Evolutionary conservation across 2,113 vertebrate species (phyloP).

Genomic region (Elachura formosa): DNA sequence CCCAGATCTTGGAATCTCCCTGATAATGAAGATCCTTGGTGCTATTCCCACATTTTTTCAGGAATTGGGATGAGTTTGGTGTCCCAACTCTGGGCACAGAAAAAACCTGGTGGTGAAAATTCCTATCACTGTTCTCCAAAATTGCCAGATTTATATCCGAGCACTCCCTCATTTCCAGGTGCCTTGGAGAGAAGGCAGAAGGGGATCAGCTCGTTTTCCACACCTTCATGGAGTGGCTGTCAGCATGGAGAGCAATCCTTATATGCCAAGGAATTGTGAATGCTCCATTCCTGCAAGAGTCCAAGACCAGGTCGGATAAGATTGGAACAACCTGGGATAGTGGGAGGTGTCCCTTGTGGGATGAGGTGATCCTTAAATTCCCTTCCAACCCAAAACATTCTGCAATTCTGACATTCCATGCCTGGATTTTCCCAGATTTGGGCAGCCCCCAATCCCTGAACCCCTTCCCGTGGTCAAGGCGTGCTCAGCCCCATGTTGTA

Average conservation of each 20-base stretch:
- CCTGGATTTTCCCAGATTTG: rapidly evolving
- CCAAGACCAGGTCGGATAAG: rapidly evolving
- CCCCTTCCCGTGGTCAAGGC: not conserved
- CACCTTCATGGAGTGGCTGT: too few species aligned
- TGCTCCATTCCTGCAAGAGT: not conserved
- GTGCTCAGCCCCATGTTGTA: not conserved
- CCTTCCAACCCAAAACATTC: not conserved
- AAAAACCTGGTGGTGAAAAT: not conserved
- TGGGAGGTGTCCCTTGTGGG: not conserved
- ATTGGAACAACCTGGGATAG: not conserved
- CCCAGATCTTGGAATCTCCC: not conserved
- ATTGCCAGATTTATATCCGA: not conserved
- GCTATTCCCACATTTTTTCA: not conserved
- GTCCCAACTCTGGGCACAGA: too few species aligned
- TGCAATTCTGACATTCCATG: rapidly evolving
- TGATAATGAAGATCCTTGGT: not conserved
- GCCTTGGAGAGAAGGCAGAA: not conserved
- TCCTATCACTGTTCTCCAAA: rapidly evolving
- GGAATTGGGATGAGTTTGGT: too few species aligned
- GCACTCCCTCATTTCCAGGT: not conserved
- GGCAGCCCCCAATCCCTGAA: not conserved
- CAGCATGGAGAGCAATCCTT: not conserved
- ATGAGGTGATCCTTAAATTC: not conserved
- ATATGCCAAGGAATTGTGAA: not conserved
- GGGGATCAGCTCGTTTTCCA: rapidly evolving